Conservation (phyloP, 2,888 invertebrate species). For the Sycophila texana region DNA sequence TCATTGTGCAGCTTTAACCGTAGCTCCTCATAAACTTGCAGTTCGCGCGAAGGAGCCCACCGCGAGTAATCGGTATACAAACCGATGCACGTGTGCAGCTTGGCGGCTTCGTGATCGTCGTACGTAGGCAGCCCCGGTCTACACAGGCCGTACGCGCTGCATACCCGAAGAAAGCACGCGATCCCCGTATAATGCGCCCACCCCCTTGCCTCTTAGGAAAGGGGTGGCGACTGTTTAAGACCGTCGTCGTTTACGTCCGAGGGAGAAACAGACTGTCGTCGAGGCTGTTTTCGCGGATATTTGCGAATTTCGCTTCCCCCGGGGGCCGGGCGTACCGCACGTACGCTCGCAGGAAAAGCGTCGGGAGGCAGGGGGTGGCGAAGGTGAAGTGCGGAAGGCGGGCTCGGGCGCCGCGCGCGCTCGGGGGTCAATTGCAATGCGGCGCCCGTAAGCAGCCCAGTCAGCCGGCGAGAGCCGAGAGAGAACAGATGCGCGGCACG, state of each 20-base stretch:
- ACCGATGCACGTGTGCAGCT: background rate
- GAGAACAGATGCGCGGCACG: constrained; percentile 74
- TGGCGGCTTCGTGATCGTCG: constrained; percentile 41
- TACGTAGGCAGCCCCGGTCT: constrained; percentile 30
- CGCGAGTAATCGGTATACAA: constrained; percentile 29
- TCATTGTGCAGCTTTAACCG: too few species aligned
- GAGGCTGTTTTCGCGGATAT: constrained; percentile 66
- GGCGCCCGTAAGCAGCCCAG: constrained; percentile 60
- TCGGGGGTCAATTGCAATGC: constrained; percentile 59
- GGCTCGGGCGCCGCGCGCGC: constrained; percentile 4
- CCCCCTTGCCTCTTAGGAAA: background rate
- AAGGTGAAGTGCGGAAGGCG: constrained; percentile 45
- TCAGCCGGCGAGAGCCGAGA: constrained; percentile 37
- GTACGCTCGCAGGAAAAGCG: constrained; percentile 52
- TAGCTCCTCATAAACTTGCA: background rate
- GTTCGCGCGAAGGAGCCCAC: background rate
- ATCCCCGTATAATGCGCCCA: background rate
- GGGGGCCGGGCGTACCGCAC: constrained; percentile 22
- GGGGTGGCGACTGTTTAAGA: constrained; percentile 35
- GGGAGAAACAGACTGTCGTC: constrained; percentile 55
- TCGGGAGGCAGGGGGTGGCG: constrained; percentile 44
- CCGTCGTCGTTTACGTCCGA: constrained; percentile 29
- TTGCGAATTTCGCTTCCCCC: constrained; percentile 66
- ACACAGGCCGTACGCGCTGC: constrained; percentile 24
- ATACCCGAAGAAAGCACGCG: constrained; percentile 28